Percentiles rank a stretch among this genome's conserved stretches.
Conservation (phyloP, 2,113 vertebrate genomes). For the Falco punctatus region DNA sequence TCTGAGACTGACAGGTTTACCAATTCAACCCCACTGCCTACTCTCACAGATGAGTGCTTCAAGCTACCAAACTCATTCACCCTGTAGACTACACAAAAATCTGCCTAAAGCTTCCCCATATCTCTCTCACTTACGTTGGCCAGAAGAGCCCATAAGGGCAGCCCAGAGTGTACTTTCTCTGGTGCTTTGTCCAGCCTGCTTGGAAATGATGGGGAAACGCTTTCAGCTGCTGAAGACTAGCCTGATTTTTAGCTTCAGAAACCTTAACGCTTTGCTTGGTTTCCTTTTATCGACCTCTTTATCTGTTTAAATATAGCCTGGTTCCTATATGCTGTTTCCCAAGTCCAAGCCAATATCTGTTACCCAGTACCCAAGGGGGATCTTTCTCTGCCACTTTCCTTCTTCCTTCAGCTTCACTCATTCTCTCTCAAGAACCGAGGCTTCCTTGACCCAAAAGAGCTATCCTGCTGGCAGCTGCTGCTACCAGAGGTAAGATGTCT, state of each 20-base stretch:
- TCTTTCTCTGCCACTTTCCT: constrained; percentile 27
- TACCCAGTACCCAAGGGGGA: constrained; percentile 50
- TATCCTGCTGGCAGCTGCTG: constrained; percentile 46
- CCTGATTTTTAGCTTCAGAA: constrained; percentile 44
- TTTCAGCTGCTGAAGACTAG: neutral
- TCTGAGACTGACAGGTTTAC: constrained; percentile 14
- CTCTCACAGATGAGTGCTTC: neutral
- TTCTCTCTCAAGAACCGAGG: constrained; percentile 11
- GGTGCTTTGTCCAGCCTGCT: constrained; percentile 14
- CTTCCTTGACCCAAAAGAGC: constrained; percentile 39
- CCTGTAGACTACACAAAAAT: neutral
- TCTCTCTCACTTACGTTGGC: neutral
- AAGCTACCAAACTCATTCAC: neutral
- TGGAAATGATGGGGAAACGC: neutral
- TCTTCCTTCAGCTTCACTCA: constrained; percentile 39
- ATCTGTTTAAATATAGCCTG: constrained; percentile 69
- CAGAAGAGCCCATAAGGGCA: neutral
- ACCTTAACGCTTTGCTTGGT: constrained; percentile 53
- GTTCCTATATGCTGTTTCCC: constrained; percentile 28
- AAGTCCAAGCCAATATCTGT: constrained; percentile 61
- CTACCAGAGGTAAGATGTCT: constrained; percentile 54
- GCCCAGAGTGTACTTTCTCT: neutral
- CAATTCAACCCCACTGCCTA: neutral
- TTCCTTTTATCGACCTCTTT: constrained; percentile 64
- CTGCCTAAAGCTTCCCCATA: constrained; percentile 4